Percentiles rank a stretch among this genome's conserved stretches.
Evolutionary conservation across 2,113 vertebrate genomes (phyloP).

Genomic region (Tiliqua scincoides): DNA sequence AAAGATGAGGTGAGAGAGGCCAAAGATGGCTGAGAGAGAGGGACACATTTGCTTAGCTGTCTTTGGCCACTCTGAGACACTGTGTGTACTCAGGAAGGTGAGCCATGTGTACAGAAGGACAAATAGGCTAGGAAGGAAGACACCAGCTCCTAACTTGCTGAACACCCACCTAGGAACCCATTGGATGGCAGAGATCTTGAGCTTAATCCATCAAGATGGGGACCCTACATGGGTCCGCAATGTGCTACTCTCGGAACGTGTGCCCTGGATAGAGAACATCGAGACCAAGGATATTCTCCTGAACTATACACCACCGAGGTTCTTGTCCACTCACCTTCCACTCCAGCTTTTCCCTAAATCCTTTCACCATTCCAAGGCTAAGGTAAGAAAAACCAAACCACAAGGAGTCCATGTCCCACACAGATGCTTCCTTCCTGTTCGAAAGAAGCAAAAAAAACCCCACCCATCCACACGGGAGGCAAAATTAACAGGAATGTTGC

Average conservation of each 20-base stretch:
- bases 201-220: not conserved
- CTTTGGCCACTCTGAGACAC: too few species aligned
- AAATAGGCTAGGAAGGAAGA: not conserved
- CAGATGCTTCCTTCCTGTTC: too few species aligned
- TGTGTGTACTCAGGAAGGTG: too few species aligned
- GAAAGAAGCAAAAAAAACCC: too few species aligned
- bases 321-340: not conserved
- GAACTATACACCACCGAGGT: not conserved
- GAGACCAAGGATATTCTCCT: not conserved
- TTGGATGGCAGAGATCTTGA: not conserved
- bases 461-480: too few species aligned
- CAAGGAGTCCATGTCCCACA: too few species aligned
- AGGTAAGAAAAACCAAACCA: not conserved
- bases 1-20: too few species aligned
- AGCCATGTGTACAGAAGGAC: too few species aligned
- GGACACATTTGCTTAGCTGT: too few species aligned
- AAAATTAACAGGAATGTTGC: too few species aligned
- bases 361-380: not conserved
- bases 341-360: not conserved
- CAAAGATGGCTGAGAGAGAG: too few species aligned
- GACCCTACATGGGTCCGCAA: not conserved
- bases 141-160: not conserved
- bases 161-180: not conserved
- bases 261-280: not conserved
- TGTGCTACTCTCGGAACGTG: fast-evolving